Evolutionary conservation across 2,113 vertebrate genomes (phyloP), one percentile per base, ranked within the genome.

Genomic region (Nyctibius bracteatus): DNA sequence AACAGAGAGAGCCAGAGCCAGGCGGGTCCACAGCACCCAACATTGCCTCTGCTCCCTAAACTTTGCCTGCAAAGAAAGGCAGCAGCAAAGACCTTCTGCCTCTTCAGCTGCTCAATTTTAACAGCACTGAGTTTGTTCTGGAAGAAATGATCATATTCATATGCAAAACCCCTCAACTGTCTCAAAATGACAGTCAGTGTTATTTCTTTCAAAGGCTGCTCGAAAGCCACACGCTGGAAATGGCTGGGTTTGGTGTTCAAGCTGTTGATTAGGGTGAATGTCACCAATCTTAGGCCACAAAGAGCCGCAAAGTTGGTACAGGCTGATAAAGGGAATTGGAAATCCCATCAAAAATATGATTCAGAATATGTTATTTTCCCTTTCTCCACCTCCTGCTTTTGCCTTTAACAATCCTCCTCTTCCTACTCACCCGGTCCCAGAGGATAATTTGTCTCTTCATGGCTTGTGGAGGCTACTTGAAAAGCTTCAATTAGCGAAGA

Each of bases 401-500:
- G 35, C 88, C 77, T 78, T 94, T 24, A 84, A 63, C 30, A 78
- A 63, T 37, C 28, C 31, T 72, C 58, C 35, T 91, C 61, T 81
- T 88, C 75, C 85, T 73, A 21, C 70, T 66, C 55, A 17, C 8
- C 31, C 49, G 3, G 54, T 81, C 49, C 37, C 15, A 1, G 70
- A 93, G 91, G 72, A 33, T 90, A 90, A 96, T 93, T 95, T 94
- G 44, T 73, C 86, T 91, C 65, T 92, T 84, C 39, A 14, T 41
- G 61, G 57, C 71, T 70, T 73, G 84, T 73, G 81, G 62, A 78
- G 39, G 35, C 83, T 75, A 46, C 85, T 94, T 94, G 75, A 96
- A 89, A 96, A 93, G 62, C 70, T 95, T 90, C 81, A 91, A 87
- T 97, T 93, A 97, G 47, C 2, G 11, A 75, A 92, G 77, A 88